Conservation (phyloP, 2,888 invertebrate genomes). For the Dynastes hyllus region DNA sequence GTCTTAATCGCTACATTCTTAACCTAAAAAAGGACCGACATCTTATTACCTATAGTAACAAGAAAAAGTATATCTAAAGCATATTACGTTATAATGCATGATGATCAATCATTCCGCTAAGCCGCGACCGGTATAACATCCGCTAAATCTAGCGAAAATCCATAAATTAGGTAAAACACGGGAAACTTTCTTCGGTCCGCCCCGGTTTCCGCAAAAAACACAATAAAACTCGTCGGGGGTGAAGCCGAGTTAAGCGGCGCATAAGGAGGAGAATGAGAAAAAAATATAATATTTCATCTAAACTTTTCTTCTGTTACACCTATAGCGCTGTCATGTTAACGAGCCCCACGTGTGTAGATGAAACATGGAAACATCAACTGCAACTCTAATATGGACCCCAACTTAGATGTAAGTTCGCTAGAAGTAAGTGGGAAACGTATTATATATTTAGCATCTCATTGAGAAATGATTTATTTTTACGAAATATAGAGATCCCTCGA, state of each 20-base stretch:
- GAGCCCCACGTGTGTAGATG: neutral
- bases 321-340: conserved; percentile 4
- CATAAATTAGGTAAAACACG: conserved; percentile 19
- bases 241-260: neutral
- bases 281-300: conserved; percentile 10
- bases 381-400: neutral
- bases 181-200: neutral
- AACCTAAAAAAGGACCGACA: too few species aligned
- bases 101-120: neutral
- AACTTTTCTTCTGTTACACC: conserved; percentile 2
- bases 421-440: too few species aligned
- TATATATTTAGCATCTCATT: too few species aligned
- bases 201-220: conserved; percentile 13
- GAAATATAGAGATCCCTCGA: too few species aligned
- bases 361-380: neutral
- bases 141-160: conserved; percentile 12
- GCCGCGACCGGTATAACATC: neutral
- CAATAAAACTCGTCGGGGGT: conserved; percentile 2
- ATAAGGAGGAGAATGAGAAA: neutral
- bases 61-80: neutral
- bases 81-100: neutral
- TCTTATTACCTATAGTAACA: too few species aligned
- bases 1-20: too few species aligned
- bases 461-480: too few species aligned
- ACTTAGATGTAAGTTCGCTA: too few species aligned